These are phyloP conservation scores for Pristionchus maxplancki DNA, from an alignment of 2,888 invertebrate genomes.

Conservation along the genomic window DNA sequence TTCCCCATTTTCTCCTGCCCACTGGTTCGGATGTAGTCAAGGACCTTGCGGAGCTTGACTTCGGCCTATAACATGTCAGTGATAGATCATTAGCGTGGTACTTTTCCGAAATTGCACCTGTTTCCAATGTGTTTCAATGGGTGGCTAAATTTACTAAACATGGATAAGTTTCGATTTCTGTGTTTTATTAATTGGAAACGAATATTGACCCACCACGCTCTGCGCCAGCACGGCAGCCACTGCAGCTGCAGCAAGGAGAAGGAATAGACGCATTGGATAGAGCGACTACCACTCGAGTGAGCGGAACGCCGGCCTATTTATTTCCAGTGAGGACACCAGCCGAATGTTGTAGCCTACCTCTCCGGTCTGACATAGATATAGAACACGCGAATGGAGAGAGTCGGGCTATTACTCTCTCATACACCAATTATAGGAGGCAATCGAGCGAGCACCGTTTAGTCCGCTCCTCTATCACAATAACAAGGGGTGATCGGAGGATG, in stretches of 20 bases:
- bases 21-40: slow-evolving; percentile 27
- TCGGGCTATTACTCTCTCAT: neutral
- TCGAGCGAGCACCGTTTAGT: slow-evolving; percentile 7
- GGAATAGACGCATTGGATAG: neutral
- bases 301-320: neutral
- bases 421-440: neutral
- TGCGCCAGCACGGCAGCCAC: neutral
- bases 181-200: too few species aligned
- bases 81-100: neutral
- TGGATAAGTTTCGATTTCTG: too few species aligned
- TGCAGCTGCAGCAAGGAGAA: neutral
- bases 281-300: neutral
- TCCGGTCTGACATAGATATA: neutral
- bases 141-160: too few species aligned
- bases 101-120: neutral
- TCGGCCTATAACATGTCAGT: neutral
- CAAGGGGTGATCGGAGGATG: neutral
- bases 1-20: slow-evolving; percentile 11
- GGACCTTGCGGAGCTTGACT: slow-evolving; percentile 27
- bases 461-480: neutral
- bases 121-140: too few species aligned
- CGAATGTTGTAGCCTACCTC: neutral
- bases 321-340: neutral
- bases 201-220: slow-evolving; percentile 9
- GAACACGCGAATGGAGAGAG: neutral